A percentile compares a stretch with the other conserved stretches of the same genome.
Conservation (phyloP, 2,888 invertebrate genomes). For the Globia sparganii region DNA sequence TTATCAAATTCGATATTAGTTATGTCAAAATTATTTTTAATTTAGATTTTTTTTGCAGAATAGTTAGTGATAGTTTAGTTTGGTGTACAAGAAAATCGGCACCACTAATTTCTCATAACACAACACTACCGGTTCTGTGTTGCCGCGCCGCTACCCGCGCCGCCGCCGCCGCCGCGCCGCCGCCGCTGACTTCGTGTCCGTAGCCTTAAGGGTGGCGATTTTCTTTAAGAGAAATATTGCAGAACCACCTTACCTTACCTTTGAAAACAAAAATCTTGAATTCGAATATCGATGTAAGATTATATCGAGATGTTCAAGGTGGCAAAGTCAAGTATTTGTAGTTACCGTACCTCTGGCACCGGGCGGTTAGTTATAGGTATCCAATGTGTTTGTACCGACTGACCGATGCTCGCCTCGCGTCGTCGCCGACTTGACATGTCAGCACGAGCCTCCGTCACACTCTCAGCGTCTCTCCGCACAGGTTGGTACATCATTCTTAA, state of each 20-base stretch:
- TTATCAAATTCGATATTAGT: no score
- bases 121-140: no score
- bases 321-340: background rate
- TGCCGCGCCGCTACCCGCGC: no score
- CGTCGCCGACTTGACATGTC: background rate
- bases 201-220: background rate
- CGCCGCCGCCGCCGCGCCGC: no score
- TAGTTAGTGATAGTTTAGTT: no score
- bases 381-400: background rate
- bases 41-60: no score
- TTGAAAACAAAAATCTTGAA: background rate
- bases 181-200: no score
- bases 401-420: no score
- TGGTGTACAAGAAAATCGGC: no score
- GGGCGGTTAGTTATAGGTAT: background rate
- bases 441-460: background rate
- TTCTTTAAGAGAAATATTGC: background rate
- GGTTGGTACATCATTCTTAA: background rate
- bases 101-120: no score
- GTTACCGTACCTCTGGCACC: background rate
- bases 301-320: background rate
- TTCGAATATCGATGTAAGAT: background rate
- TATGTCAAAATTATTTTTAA: no score
- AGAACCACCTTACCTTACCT: no score
- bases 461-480: background rate